phyloP scores from a whole-genome alignment of 1,140 invertebrate genomes.

The Trichonephila clavipes region DNA sequence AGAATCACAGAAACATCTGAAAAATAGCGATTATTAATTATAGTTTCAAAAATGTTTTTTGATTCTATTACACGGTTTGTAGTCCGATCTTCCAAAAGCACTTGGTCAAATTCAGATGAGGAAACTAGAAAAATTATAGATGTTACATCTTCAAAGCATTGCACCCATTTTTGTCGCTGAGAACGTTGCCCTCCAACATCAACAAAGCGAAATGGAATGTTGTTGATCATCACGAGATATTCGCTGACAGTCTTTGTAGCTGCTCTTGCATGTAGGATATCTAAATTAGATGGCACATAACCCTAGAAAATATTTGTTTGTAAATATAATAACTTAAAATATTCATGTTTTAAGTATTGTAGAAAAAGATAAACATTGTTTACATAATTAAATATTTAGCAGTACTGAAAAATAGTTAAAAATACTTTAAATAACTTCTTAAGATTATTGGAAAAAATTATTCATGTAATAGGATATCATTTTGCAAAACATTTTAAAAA shows the following conservation, averaged over 20 bases:
- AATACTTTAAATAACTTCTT: too few relatives aligned
- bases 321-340: too few relatives aligned
- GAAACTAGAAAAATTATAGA: constrained; percentile 98
- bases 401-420: too few relatives aligned
- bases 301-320: constrained; percentile 79
- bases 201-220: constrained; percentile 97
- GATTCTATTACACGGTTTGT: constrained; percentile 97
- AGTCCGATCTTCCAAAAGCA: constrained; percentile 95
- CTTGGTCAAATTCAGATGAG: constrained; percentile 97
- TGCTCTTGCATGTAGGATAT: constrained; percentile 96
- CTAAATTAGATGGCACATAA: constrained; percentile 94
- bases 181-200: constrained; percentile 98
- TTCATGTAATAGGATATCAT: too few relatives aligned
- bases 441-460: too few relatives aligned
- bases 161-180: constrained; percentile 98
- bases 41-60: constrained; percentile 97
- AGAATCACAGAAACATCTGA: constrained; percentile 96
- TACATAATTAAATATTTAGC: too few relatives aligned
- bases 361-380: too few relatives aligned
- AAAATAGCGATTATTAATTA: constrained; percentile 97
- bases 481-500: too few relatives aligned
- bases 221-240: constrained; percentile 95
- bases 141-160: constrained; percentile 97
- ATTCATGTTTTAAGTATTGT: too few relatives aligned
- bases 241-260: constrained; percentile 98